phyloP scores from a whole-genome alignment of 2,888 invertebrate species.

The Salpingus planirostris region DNA sequence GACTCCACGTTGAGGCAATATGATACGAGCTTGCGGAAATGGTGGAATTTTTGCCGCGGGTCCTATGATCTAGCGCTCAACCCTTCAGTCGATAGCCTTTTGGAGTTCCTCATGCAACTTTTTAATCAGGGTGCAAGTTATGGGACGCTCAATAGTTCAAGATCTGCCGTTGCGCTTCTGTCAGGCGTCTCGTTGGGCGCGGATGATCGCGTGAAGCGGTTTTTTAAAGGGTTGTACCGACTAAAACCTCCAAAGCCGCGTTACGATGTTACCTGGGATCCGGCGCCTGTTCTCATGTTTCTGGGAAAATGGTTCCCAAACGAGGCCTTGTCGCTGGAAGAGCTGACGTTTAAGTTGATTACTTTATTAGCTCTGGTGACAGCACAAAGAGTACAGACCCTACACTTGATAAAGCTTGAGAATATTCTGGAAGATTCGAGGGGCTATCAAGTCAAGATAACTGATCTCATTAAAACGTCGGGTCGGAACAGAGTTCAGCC shows the following conservation, averaged over 20 bases:
- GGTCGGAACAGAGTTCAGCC: background rate
- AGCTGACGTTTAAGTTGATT: conserved; percentile 1
- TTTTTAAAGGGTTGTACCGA: conserved; percentile 19
- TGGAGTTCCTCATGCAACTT: background rate
- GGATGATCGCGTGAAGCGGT: conserved; percentile 14
- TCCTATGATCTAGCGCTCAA: conserved; percentile 19
- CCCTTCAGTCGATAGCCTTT: conserved; percentile 3
- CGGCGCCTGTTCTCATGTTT: conserved; percentile 9
- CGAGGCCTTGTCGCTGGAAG: conserved; percentile 2
- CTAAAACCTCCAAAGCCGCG: conserved; percentile 15
- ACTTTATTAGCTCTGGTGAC: background rate
- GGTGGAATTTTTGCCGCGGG: conserved; percentile 16
- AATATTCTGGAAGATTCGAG: conserved; percentile 5
- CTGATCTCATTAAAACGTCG: background rate
- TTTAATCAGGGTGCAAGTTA: background rate
- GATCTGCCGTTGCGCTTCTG: conserved; percentile 2
- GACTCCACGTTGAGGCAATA: conserved; percentile 20
- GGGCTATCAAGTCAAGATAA: background rate
- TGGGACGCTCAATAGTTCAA: background rate
- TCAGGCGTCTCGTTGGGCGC: conserved; percentile 4
- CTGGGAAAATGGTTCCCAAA: conserved; percentile 5
- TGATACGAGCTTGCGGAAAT: conserved; percentile 9
- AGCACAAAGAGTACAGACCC: conserved; percentile 8
- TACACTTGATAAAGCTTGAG: conserved; percentile 8
- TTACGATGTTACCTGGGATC: conserved; percentile 26